Percentiles rank a stretch among this genome's conserved stretches.
phyloP scores from a whole-genome alignment of 2,888 invertebrate genomes.

The Tenthredo amoena region DNA sequence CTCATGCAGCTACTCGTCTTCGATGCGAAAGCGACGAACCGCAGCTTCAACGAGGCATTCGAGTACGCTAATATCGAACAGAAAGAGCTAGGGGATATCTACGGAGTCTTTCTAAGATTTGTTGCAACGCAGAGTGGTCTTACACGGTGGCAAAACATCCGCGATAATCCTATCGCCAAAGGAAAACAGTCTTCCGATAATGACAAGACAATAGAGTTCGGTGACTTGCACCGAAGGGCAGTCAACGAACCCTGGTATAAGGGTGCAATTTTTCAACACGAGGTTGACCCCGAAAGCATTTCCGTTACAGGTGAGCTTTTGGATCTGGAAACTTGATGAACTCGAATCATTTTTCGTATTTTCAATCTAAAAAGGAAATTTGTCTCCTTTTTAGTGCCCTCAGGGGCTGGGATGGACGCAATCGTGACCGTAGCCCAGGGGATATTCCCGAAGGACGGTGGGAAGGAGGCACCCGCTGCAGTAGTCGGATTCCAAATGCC shows the following conservation, averaged over 20 bases:
- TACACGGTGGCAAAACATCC: constrained; percentile 87
- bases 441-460: constrained; percentile 89
- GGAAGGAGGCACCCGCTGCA: constrained; percentile 90
- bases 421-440: constrained; percentile 91
- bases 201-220: constrained; percentile 81
- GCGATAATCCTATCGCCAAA: not conserved
- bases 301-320: constrained; percentile 69
- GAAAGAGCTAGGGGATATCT: constrained; percentile 81
- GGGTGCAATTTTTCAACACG: constrained; percentile 92
- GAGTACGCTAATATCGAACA: constrained; percentile 78
- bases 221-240: constrained; percentile 86
- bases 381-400: constrained; percentile 64
- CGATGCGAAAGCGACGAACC: constrained; percentile 88
- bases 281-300: constrained; percentile 83
- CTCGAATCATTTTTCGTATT: not conserved
- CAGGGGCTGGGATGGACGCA: constrained; percentile 78
- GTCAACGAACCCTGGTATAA: constrained; percentile 96
- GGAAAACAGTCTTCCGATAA: constrained; percentile 21
- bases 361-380: not conserved
- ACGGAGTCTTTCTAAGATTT: constrained; percentile 89
- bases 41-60: constrained; percentile 76
- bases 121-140: constrained; percentile 94
- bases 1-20: constrained; percentile 92
- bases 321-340: not conserved
- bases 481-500: constrained; percentile 94